These are phyloP conservation scores for Etheostoma cragini DNA, from an alignment of 2,113 vertebrate genomes.

Conservation along the genomic window DNA sequence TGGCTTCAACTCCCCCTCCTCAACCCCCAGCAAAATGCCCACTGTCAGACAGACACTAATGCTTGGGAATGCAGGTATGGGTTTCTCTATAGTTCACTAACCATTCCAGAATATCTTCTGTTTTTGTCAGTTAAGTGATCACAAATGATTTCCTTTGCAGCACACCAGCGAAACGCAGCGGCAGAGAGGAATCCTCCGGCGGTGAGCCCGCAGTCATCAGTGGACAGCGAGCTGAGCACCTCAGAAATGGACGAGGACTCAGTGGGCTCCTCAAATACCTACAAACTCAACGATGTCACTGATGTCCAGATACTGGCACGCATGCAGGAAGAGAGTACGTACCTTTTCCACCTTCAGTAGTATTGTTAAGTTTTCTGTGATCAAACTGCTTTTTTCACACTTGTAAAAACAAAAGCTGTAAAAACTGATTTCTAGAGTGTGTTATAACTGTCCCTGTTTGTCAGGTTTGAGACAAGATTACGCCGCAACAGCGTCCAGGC, in stretches of 20 bases:
- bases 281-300: slow-evolving; percentile 98
- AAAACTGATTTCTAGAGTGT: no score
- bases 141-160: slow-evolving; percentile 75
- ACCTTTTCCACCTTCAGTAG: neutral
- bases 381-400: neutral
- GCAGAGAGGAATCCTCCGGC: slow-evolving; percentile 90
- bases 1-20: slow-evolving; percentile 95
- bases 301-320: slow-evolving; percentile 98
- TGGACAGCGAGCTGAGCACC: slow-evolving; percentile 98
- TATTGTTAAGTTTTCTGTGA: neutral
- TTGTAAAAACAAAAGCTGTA: no score
- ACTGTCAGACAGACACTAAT: slow-evolving; percentile 92
- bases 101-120: neutral
- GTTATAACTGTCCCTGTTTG: neutral
- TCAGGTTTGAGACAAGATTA: slow-evolving; percentile 97
- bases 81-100: neutral
- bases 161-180: slow-evolving; percentile 88
- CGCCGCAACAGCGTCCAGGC: slow-evolving; percentile 93
- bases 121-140: neutral
- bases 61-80: slow-evolving; percentile 90
- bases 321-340: slow-evolving; percentile 97
- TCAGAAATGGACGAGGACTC: slow-evolving; percentile 99
- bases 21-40: slow-evolving; percentile 92
- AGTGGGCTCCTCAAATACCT: slow-evolving; percentile 92
- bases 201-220: slow-evolving; percentile 94